phyloP scores from a whole-genome alignment of 2,113 vertebrate genomes.

The Xiphophorus maculatus region DNA sequence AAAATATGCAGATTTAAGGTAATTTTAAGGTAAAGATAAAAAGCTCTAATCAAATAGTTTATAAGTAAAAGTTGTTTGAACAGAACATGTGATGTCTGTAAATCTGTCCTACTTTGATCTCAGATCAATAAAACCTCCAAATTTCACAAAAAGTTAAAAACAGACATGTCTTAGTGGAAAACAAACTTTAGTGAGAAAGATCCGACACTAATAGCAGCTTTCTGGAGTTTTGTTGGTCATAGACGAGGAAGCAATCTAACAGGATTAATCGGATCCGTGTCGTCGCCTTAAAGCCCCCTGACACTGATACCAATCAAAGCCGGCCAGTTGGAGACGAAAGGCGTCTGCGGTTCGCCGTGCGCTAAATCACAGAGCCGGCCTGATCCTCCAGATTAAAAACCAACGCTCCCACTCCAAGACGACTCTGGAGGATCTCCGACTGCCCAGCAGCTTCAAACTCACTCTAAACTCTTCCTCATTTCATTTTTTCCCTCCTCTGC shows the following conservation, averaged over 20 bases:
- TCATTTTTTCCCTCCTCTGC: neutral
- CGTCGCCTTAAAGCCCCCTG: slow-evolving; percentile 33
- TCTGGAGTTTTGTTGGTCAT: neutral
- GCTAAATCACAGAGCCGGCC: slow-evolving; percentile 60
- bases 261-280: slow-evolving; percentile 47
- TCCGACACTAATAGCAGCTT: slow-evolving; percentile 14
- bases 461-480: slow-evolving; percentile 2
- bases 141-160: neutral
- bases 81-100: neutral
- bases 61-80: neutral
- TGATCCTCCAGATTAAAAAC: slow-evolving; percentile 62
- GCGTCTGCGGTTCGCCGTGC: slow-evolving; percentile 1
- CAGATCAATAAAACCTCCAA: neutral
- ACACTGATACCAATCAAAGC: slow-evolving; percentile 53
- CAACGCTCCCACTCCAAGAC: slow-evolving; percentile 52
- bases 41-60: neutral
- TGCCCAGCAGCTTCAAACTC: neutral
- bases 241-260: slow-evolving; percentile 31
- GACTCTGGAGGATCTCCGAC: slow-evolving; percentile 13
- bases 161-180: slow-evolving; percentile 1
- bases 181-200: slow-evolving; percentile 15
- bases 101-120: neutral
- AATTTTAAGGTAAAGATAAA: neutral
- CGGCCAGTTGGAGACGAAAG: slow-evolving; percentile 1
- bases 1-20: no score